These are phyloP conservation scores for Drosophila tristis DNA, from an alignment of 1,140 invertebrate genomes.

Conservation along the genomic window DNA sequence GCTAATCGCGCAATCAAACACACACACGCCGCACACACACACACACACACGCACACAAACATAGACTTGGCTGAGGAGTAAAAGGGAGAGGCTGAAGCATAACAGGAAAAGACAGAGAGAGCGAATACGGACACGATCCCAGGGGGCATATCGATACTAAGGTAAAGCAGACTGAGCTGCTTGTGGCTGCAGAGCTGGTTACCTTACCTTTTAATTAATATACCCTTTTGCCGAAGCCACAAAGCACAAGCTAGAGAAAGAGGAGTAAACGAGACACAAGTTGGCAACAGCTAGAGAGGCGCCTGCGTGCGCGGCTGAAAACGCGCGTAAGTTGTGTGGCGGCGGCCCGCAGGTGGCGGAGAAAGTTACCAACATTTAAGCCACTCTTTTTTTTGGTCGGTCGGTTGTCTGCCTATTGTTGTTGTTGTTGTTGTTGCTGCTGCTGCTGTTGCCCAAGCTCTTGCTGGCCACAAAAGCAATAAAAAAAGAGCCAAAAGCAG, in stretches of 20 bases:
- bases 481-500: constrained; percentile 47
- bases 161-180: too few relatives aligned
- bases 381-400: constrained; percentile 68
- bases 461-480: constrained; percentile 31
- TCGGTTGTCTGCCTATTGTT: constrained; percentile 60
- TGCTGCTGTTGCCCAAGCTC: constrained; percentile 13
- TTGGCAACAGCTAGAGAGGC: constrained; percentile 13
- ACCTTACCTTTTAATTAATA: too few relatives aligned
- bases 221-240: neutral
- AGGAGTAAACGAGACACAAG: constrained; percentile 19
- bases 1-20: constrained; percentile 70
- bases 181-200: too few relatives aligned
- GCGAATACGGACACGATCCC: too few relatives aligned
- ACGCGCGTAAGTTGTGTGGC: constrained; percentile 48
- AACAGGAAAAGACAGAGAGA: too few relatives aligned
- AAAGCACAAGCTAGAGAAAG: constrained; percentile 8
- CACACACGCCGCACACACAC: constrained; percentile 35
- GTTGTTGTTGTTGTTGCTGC: constrained; percentile 46
- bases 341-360: constrained; percentile 66
- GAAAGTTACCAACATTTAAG: constrained; percentile 81
- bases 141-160: too few relatives aligned
- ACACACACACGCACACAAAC: too few relatives aligned
- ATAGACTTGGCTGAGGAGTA: constrained; percentile 20
- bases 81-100: too few relatives aligned
- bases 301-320: constrained; percentile 59